These are phyloP conservation scores for Sphinx pinastri DNA, from an alignment of 2,888 invertebrate species.

Conservation along the genomic window DNA sequence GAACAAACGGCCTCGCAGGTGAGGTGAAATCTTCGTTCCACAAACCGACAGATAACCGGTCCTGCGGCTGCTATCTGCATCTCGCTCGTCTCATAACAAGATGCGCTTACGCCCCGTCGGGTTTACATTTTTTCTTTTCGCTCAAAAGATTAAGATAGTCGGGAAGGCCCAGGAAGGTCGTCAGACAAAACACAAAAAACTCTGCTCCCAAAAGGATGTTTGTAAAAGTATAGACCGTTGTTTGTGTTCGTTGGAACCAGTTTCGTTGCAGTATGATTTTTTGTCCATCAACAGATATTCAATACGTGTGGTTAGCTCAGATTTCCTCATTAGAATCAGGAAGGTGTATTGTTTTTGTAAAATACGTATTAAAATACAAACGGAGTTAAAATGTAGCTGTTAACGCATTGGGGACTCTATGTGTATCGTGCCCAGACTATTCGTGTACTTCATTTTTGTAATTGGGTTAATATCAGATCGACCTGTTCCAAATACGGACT, in stretches of 20 bases:
- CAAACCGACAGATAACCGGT: conserved; percentile 56
- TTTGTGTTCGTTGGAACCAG: conserved; percentile 42
- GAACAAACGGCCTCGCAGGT: conserved; percentile 43
- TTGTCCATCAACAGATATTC: conserved; percentile 30
- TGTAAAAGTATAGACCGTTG: conserved; percentile 34
- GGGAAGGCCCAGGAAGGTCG: conserved; percentile 45
- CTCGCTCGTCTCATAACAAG: conserved; percentile 23
- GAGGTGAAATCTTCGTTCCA: conserved; percentile 62
- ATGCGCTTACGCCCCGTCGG: conserved; percentile 38
- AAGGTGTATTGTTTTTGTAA: neutral
- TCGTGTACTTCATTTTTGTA: neutral
- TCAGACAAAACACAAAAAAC: conserved; percentile 39
- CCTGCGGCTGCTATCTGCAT: conserved; percentile 31
- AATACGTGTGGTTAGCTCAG: neutral
- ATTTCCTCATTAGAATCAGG: neutral
- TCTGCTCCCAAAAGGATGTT: conserved; percentile 41
- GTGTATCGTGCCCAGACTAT: neutral
- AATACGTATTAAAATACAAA: neutral
- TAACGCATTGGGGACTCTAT: too few relatives aligned
- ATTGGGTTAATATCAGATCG: neutral
- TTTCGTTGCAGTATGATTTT: conserved; percentile 34
- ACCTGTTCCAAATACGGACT: neutral
- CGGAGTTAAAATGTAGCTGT: too few relatives aligned
- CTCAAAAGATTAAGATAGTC: conserved; percentile 37
- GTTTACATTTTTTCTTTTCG: conserved; percentile 34